phyloP scores from a whole-genome alignment of 2,888 invertebrate genomes.

The Pseudococcus jackbeardsleyi region DNA sequence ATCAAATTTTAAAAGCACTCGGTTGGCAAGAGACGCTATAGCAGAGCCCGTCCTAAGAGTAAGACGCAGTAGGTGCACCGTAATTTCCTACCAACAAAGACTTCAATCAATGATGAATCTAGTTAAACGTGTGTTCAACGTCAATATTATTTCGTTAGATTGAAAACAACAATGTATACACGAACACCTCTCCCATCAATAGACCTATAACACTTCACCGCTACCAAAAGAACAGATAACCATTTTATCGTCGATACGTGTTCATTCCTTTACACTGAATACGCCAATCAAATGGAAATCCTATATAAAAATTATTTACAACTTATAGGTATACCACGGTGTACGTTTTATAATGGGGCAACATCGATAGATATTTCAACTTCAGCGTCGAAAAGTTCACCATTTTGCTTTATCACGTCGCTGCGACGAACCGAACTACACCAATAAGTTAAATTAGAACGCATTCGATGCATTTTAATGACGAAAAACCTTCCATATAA shows the following conservation, averaged over 20 bases:
- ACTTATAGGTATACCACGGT: neutral
- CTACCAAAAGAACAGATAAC: neutral
- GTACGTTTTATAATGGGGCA: neutral
- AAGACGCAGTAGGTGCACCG: conserved; percentile 5
- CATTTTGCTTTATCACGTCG: neutral
- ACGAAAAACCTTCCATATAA: neutral
- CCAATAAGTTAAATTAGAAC: neutral
- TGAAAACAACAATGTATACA: conserved; percentile 17
- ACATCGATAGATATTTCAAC: neutral
- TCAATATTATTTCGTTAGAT: conserved; percentile 22
- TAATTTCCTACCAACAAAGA: conserved; percentile 33
- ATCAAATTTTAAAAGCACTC: conserved; percentile 40
- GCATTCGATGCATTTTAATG: conserved; percentile 2
- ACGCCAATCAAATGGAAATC: neutral
- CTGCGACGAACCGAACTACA: neutral
- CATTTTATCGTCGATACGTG: neutral
- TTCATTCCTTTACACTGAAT: conserved; percentile 3
- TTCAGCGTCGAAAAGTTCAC: neutral
- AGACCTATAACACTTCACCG: neutral
- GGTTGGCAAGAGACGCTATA: neutral
- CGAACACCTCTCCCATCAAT: neutral
- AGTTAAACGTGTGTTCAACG: conserved; percentile 17
- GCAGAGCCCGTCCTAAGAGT: neutral
- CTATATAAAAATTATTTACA: conserved; percentile 2
- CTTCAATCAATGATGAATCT: conserved; percentile 37